These are phyloP conservation scores for Zosterops pallidus DNA, from an alignment of 2,113 vertebrate genomes.

Conservation along the genomic window DNA sequence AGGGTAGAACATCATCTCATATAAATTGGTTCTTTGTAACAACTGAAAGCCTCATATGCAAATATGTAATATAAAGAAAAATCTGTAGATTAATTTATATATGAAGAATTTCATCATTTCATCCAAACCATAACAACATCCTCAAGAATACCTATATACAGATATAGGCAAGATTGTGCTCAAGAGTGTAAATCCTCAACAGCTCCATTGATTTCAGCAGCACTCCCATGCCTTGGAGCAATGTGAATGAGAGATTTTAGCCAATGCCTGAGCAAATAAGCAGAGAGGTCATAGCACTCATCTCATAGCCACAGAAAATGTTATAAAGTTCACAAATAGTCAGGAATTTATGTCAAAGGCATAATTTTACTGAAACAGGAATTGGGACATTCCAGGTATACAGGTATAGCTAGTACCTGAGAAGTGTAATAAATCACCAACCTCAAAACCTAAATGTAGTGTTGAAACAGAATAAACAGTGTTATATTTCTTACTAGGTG, in stretches of 20 bases:
- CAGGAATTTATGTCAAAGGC: conserved; percentile 50
- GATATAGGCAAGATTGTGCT: not conserved
- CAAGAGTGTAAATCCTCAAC: not conserved
- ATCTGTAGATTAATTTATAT: not conserved
- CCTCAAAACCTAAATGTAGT: conserved; percentile 34
- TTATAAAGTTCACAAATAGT: conserved; percentile 39
- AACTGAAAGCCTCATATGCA: not conserved
- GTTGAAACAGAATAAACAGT: conserved; percentile 49
- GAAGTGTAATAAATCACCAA: conserved; percentile 38
- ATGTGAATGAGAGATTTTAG: not conserved
- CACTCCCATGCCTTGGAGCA: not conserved
- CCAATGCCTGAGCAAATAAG: conserved; percentile 26
- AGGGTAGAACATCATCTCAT: not conserved
- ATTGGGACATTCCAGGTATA: not conserved
- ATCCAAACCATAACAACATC: not conserved
- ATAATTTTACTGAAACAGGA: conserved; percentile 40
- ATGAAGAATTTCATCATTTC: not conserved
- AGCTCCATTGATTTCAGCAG: not conserved
- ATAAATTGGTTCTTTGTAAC: not conserved
- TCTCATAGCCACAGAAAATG: conserved; percentile 33
- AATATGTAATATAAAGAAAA: not conserved
- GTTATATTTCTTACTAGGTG: conserved; percentile 42
- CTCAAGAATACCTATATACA: not conserved
- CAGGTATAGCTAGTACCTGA: not conserved
- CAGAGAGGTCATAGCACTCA: conserved; percentile 20